A percentile compares a stretch with the other conserved stretches of the same genome.
Conservation (phyloP, 2,888 invertebrate species). For the Arge pagana region DNA sequence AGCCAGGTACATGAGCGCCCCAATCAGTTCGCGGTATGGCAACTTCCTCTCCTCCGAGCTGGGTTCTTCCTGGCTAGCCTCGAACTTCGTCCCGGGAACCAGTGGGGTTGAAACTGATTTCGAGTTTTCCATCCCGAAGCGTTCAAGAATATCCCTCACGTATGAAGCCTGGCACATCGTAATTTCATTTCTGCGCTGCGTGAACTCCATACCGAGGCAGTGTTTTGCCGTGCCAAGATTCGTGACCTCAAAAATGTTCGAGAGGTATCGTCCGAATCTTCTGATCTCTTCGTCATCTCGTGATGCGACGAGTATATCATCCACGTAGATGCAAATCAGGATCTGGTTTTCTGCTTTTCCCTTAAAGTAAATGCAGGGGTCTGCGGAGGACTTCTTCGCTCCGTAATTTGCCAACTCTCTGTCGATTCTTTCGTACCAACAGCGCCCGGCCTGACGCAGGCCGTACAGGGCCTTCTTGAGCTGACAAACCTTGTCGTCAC, state of each 20-base stretch:
- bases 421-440: constrained; percentile 22
- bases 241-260: constrained; percentile 14
- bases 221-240: background rate
- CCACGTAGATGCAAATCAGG: constrained; percentile 16
- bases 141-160: constrained; percentile 23
- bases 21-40: background rate
- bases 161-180: constrained; percentile 39
- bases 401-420: constrained; percentile 9
- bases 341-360: background rate
- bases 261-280: constrained; percentile 29
- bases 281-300: constrained; percentile 38
- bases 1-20: background rate
- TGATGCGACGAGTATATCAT: constrained; percentile 35
- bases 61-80: background rate
- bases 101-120: constrained; percentile 39
- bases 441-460: constrained; percentile 25
- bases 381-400: constrained; percentile 23
- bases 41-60: background rate
- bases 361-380: constrained; percentile 25
- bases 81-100: constrained; percentile 35
- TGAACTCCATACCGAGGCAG: constrained; percentile 32
- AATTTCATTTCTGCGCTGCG: constrained; percentile 32
- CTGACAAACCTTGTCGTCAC: constrained; percentile 24
- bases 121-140: constrained; percentile 35
- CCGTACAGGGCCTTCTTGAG: constrained; percentile 28